These are phyloP conservation scores for Lophochroa leadbeateri DNA, from an alignment of 2,113 vertebrate genomes.

Conservation along the genomic window DNA sequence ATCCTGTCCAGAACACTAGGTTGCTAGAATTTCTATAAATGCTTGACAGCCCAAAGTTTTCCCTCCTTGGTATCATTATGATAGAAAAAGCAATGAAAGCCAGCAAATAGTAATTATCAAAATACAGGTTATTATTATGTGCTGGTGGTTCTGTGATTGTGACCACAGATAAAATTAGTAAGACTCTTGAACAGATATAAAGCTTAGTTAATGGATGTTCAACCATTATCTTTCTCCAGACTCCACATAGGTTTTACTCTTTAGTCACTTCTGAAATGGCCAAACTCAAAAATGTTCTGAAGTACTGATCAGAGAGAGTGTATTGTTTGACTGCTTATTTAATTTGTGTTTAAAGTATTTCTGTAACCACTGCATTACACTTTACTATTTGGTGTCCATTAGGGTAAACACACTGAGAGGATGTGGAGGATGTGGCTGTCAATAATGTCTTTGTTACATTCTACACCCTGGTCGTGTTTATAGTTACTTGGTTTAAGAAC, in stretches of 20 bases:
- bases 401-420: background rate
- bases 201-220: background rate
- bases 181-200: background rate
- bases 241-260: background rate
- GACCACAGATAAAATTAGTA: background rate
- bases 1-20: background rate
- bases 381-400: background rate
- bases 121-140: background rate
- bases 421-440: constrained; percentile 29
- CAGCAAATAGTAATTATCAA: background rate
- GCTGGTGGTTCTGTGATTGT: background rate
- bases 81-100: background rate
- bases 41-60: background rate
- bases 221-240: background rate
- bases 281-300: background rate
- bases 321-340: background rate
- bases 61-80: background rate
- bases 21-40: background rate
- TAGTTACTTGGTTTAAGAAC: background rate
- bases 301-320: background rate
- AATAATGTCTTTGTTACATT: background rate
- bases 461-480: background rate
- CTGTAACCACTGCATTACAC: background rate
- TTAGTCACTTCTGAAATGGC: background rate
- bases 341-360: background rate